These are phyloP conservation scores for Nebria ingens DNA, from an alignment of 1,140 invertebrate genomes.

Conservation along the genomic window DNA sequence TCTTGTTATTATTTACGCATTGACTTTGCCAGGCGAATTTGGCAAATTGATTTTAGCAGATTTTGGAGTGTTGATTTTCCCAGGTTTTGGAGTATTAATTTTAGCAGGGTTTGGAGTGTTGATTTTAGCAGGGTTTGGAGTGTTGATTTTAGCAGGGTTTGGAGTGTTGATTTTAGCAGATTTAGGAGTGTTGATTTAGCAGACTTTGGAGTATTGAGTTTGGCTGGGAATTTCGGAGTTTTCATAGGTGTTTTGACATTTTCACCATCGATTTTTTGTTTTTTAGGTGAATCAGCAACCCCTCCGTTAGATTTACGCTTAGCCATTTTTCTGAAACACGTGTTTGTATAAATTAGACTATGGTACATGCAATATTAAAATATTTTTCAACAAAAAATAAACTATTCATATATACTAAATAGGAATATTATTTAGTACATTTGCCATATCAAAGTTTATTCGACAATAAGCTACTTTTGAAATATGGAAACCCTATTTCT, in stretches of 20 bases:
- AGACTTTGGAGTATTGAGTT: background rate
- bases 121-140: background rate
- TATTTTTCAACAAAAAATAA: too few species aligned
- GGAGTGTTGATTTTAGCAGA: background rate
- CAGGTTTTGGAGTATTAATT: background rate
- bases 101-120: background rate
- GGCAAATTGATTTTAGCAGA: background rate
- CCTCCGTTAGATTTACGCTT: background rate
- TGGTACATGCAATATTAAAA: too few species aligned
- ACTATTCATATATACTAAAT: too few species aligned
- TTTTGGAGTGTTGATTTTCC: background rate
- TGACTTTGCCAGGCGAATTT: background rate
- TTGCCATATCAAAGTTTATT: too few species aligned
- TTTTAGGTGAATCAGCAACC: background rate
- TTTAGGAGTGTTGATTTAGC: background rate
- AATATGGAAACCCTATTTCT: too few species aligned
- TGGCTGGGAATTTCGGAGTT: background rate
- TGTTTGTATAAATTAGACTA: too few species aligned
- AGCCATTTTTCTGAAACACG: background rate
- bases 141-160: background rate
- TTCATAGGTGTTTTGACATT: background rate
- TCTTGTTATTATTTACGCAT: background rate
- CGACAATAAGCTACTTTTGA: too few species aligned
- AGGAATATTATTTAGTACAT: too few species aligned
- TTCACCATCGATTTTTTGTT: background rate